Evolutionary conservation across 2,797 vertebrate species (phyloP).

Genomic region (Malurus splendens): DNA sequence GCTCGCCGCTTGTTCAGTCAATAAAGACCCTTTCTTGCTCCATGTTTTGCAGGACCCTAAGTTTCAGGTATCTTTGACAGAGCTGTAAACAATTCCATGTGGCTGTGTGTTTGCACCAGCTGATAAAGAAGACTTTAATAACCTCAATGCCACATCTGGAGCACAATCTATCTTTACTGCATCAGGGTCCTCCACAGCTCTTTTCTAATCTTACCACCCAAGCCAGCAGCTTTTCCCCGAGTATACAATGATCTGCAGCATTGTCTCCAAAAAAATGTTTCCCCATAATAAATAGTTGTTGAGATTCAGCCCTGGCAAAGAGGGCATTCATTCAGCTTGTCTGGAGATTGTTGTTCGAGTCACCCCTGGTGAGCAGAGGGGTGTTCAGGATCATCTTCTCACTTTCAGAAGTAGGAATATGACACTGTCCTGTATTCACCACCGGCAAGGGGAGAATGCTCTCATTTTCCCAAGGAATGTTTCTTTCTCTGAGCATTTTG

Average conservation of each 20-base stretch:
- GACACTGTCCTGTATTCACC: neutral
- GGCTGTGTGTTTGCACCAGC: neutral
- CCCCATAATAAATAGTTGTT: neutral
- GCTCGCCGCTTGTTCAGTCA: slow-evolving; percentile 1
- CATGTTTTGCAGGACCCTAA: neutral
- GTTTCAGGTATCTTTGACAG: slow-evolving; percentile 19
- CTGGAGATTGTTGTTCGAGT: neutral
- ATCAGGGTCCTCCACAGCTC: neutral
- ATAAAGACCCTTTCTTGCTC: slow-evolving; percentile 46
- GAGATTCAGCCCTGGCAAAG: neutral
- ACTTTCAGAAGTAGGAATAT: neutral
- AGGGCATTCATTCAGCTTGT: accelerated
- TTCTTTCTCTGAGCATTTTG: neutral
- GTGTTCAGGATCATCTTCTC: neutral
- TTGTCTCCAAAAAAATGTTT: neutral
- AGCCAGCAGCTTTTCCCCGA: neutral
- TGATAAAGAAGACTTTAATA: slow-evolving; percentile 23
- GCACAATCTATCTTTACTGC: neutral
- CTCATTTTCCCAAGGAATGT: neutral
- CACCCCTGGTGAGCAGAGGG: neutral
- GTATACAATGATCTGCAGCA: neutral
- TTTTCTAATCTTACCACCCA: neutral
- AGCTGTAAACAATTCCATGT: slow-evolving; percentile 27
- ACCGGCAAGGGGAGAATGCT: neutral
- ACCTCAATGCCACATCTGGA: neutral